These are phyloP conservation scores for Chionomys nivalis DNA, from an alignment of 2,113 vertebrate genomes.

Conservation along the genomic window DNA sequence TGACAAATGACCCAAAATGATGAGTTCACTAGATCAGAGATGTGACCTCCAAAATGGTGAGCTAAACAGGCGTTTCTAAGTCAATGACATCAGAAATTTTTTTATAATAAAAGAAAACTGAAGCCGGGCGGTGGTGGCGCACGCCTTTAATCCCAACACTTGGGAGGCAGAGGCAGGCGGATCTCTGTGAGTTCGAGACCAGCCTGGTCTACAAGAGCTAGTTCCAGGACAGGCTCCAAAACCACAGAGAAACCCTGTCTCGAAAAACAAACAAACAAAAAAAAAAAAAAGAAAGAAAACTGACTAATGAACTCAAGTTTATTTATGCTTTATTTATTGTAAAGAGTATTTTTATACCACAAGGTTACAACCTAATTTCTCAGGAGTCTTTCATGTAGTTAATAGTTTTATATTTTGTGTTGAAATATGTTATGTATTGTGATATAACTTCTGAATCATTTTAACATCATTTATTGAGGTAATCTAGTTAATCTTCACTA, in stretches of 20 bases:
- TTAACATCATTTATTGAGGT: not conserved
- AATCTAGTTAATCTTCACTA: not conserved
- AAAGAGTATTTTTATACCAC: not conserved
- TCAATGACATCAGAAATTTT: not conserved
- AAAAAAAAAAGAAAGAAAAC: too few relatives aligned
- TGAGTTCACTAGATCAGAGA: not conserved
- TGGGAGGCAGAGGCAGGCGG: too few relatives aligned
- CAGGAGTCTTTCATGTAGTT: not conserved
- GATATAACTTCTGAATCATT: not conserved
- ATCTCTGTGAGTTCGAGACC: too few relatives aligned
- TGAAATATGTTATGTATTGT: not conserved
- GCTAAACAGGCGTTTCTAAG: not conserved
- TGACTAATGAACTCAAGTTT: not conserved
- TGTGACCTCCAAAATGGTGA: not conserved
- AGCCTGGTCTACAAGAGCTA: too few relatives aligned
- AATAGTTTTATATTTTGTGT: not conserved
- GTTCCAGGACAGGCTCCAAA: too few relatives aligned
- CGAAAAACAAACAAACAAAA: too few relatives aligned
- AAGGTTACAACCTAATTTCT: not conserved
- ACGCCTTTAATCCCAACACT: too few relatives aligned
- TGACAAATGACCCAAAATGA: not conserved
- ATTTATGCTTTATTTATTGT: not conserved
- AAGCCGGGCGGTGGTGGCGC: too few relatives aligned
- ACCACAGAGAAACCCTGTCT: too few relatives aligned
- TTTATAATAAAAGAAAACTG: not conserved